Evolutionary conservation across 64 coral and sea anemone species (phyloP).

Genomic region (Acropora tenuis): DNA sequence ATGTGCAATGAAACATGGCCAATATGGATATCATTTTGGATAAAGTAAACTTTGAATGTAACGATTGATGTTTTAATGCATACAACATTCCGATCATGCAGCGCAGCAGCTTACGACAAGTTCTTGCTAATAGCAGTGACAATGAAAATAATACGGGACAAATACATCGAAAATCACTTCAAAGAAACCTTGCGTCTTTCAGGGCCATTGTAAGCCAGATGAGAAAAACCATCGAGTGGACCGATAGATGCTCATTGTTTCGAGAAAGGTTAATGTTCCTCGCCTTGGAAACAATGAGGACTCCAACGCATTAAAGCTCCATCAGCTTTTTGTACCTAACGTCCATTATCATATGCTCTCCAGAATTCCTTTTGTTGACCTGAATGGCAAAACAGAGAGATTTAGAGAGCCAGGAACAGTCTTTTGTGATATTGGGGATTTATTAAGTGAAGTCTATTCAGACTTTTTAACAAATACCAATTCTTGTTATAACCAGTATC

Average conservation of each 20-base stretch:
- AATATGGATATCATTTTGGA: constrained; percentile 22
- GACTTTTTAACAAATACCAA: constrained; percentile 47
- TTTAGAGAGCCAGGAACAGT: constrained; percentile 43
- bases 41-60: constrained; percentile 4
- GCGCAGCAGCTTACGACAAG: not conserved
- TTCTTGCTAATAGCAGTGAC: not conserved
- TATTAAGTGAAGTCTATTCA: too few species aligned
- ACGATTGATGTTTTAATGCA: constrained; percentile 10
- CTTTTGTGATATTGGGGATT: constrained; percentile 37
- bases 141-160: not conserved
- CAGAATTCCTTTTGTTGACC: not conserved
- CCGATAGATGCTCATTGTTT: not conserved
- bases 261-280: not conserved
- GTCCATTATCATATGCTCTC: constrained; percentile 27
- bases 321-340: constrained; percentile 47
- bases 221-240: not conserved
- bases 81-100: not conserved
- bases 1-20: not conserved
- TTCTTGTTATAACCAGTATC: constrained; percentile 60
- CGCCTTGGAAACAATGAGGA: constrained; percentile 12
- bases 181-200: constrained; percentile 49
- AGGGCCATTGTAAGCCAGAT: constrained; percentile 16
- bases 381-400: constrained; percentile 26
- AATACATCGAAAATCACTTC: not conserved
- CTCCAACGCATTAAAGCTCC: constrained; percentile 12